These are phyloP conservation scores for Apostichopus japonicus DNA, from an alignment of 35 echinoderm and acorn worm species.

Conservation along the genomic window DNA sequence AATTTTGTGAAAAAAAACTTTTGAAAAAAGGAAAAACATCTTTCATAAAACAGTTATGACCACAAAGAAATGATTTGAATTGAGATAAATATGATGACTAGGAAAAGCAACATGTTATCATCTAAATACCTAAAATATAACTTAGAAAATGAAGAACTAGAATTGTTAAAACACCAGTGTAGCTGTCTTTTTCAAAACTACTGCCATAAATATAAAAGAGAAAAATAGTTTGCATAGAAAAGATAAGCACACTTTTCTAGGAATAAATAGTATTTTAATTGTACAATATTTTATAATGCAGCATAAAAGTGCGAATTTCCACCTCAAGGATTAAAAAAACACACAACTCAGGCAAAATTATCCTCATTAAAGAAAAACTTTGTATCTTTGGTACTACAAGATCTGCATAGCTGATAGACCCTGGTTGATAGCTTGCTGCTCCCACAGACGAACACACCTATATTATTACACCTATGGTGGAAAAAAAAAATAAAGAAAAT, in stretches of 20 bases:
- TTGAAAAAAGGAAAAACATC: no score
- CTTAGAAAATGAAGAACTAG: no score
- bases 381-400: conserved; percentile 56
- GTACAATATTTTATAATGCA: neutral
- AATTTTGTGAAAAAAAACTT: no score
- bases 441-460: conserved; percentile 93
- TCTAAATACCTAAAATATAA: no score
- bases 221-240: neutral
- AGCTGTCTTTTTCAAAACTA: neutral
- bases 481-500: no score
- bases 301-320: conserved; percentile 10
- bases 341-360: conserved; percentile 10
- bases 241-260: neutral
- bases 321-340: neutral
- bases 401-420: conserved; percentile 61
- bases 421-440: conserved; percentile 69
- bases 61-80: no score
- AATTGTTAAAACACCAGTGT: no score
- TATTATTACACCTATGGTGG: conserved; percentile 69
- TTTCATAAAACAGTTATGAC: no score
- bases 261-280: conserved; percentile 3
- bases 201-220: neutral
- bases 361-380: conserved; percentile 86
- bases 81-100: no score
- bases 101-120: no score